Base-by-base conservation (phyloP, 2,113 vertebrate genomes). In the Hippocampus guttulatus region DNA sequence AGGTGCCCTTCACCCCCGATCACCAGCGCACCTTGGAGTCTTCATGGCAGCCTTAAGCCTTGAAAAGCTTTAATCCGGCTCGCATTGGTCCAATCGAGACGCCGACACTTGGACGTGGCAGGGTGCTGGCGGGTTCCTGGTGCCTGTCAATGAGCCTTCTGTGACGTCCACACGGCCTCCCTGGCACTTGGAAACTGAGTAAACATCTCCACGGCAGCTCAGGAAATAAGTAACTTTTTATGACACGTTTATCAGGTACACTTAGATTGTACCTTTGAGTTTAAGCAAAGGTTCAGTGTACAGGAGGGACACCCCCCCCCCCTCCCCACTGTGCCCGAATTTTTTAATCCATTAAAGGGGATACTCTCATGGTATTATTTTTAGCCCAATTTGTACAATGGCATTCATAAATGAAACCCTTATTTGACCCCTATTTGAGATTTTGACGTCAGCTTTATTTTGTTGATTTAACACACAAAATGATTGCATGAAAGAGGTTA, bases 61-160 rank as follows among this genome's bases (percentile, higher is more conserved):
- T 7, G 15, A 81, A 65, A 63, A 15, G 41, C 64, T 74, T 54
- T 69, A 30, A 68, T 68, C 41, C 49, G 14, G 51, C 23, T 58
- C 25, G 38, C 63, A 63, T 2, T 10, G 30, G 16, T 63, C 61
- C 61, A 63, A 21, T 41, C 8, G 68, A 55, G 6, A 9, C 57
- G 64, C 64, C 27, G 45, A 57, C 64, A 73, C 61, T 38, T 41
- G 1, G 85, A 87, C 88, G 88, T 87, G 87, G 88, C 87, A 82
- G 63, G 20, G 47, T 14, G 10, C 74, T 16, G 58, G 67, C 1
- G 49, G 66, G 45, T 57, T 82, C 71, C 64, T 68, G 75, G 71
- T 75, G 52, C 81, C 30, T 14, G 33, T 90, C 77, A 91, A 91
- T 79, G 76, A 77, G 62, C 54, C 82, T 78, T 88, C 87, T 91